These are phyloP conservation scores for Drosophila mimica DNA, from an alignment of 2,888 invertebrate species.

Conservation along the genomic window DNA sequence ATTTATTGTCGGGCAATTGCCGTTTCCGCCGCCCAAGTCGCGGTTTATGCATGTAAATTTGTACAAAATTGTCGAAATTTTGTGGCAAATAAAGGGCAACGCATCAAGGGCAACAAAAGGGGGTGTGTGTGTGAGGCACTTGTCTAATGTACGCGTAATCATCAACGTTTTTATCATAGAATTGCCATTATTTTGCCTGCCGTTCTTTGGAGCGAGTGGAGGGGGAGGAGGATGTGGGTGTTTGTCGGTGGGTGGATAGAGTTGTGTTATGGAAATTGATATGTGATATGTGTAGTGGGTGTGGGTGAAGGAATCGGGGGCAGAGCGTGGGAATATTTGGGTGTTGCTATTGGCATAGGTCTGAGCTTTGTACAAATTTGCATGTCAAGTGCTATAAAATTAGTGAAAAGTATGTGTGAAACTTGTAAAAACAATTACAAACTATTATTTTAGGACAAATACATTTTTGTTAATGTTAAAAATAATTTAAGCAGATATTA, in stretches of 20 bases:
- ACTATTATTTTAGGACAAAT: not conserved
- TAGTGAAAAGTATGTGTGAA: not conserved
- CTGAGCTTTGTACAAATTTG: not conserved
- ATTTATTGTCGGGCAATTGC: conserved; percentile 77
- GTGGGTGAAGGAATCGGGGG: conserved; percentile 5
- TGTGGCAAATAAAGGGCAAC: conserved; percentile 76
- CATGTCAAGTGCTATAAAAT: not conserved
- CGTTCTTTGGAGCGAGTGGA: conserved; percentile 14
- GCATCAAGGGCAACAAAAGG: conserved; percentile 18
- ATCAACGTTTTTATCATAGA: conserved; percentile 67
- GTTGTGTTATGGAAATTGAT: conserved; percentile 63
- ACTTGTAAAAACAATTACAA: not conserved
- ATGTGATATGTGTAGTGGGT: conserved; percentile 42
- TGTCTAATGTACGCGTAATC: conserved; percentile 78
- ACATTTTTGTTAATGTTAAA: not conserved
- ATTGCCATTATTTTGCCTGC: conserved; percentile 51
- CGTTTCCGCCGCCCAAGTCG: conserved; percentile 68
- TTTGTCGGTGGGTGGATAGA: conserved; percentile 26
- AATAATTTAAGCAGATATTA: not conserved
- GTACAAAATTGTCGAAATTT: conserved; percentile 81
- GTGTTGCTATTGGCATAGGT: conserved; percentile 23
- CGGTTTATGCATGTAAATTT: conserved; percentile 81
- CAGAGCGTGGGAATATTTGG: conserved; percentile 39
- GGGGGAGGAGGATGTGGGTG: not conserved
- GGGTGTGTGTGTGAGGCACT: conserved; percentile 40